Conservation (phyloP, 92 coral and sea anemone species). For the Epizoanthus stellaris region DNA sequence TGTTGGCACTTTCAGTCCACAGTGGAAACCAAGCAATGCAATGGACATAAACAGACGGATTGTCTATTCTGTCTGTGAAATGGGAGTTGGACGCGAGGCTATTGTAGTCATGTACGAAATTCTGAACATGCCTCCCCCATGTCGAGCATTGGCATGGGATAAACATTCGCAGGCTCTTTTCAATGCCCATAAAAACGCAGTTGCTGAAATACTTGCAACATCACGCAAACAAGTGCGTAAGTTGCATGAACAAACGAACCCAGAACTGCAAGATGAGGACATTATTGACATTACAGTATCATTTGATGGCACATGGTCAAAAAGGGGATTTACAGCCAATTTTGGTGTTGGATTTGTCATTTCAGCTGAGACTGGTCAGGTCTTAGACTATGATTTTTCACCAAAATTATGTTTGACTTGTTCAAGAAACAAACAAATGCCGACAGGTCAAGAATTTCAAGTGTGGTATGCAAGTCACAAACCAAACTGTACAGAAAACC, state of each 20-base stretch:
- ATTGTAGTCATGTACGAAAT: constrained; percentile 36
- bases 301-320: too few relatives aligned
- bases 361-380: too few relatives aligned
- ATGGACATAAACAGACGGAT: constrained; percentile 9
- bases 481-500: too few relatives aligned
- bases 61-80: constrained; percentile 39
- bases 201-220: constrained; percentile 15
- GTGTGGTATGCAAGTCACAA: too few relatives aligned
- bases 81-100: constrained; percentile 41
- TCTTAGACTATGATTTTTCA: too few relatives aligned
- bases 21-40: not conserved
- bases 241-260: constrained; percentile 13
- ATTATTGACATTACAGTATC: constrained; percentile 30
- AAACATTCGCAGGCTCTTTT: constrained; percentile 36
- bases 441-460: too few relatives aligned
- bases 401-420: too few relatives aligned
- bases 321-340: too few relatives aligned
- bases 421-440: too few relatives aligned
- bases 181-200: constrained; percentile 42
- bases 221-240: constrained; percentile 24
- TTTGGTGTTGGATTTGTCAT: too few relatives aligned
- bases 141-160: constrained; percentile 32
- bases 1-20: not conserved
- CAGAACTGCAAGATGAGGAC: not conserved
- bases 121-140: constrained; percentile 54